Conservation (phyloP, 2,797 vertebrate species). For the Micropoecilia bifurca region DNA sequence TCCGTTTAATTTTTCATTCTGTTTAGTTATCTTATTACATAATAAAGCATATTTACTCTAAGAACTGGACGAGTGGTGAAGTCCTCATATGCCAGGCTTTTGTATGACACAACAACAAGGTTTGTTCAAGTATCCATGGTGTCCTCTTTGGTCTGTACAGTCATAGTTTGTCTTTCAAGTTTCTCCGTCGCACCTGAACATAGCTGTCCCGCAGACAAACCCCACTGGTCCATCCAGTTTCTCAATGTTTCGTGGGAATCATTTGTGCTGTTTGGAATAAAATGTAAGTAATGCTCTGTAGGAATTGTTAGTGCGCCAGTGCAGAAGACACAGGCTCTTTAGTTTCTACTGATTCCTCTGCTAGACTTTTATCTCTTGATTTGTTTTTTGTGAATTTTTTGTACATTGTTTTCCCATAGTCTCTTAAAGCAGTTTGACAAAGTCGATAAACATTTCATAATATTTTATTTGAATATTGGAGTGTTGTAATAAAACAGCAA, state of each 20-base stretch:
- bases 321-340: not conserved
- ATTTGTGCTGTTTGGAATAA: slow-evolving; percentile 26
- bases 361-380: not conserved
- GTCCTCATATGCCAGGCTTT: not conserved
- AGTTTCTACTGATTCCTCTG: not conserved
- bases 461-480: not conserved
- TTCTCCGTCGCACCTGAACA: slow-evolving; percentile 23
- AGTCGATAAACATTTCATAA: not conserved
- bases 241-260: slow-evolving; percentile 35
- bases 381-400: not conserved
- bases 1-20: not conserved
- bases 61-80: not conserved
- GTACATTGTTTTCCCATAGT: not conserved
- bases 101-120: slow-evolving; percentile 11
- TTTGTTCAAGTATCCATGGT: slow-evolving; percentile 4
- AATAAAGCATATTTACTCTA: not conserved
- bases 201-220: slow-evolving; percentile 43
- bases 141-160: not conserved
- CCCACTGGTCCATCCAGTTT: slow-evolving; percentile 73
- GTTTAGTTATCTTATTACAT: not conserved
- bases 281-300: slow-evolving; percentile 69
- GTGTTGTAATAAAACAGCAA: not conserved
- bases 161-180: not conserved
- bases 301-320: slow-evolving; percentile 2
- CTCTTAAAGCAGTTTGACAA: not conserved